Evolutionary conservation across 2,797 vertebrate species (phyloP), one percentile per base, ranked within the genome.

Genomic region (Chaetophractus vellerosus): DNA sequence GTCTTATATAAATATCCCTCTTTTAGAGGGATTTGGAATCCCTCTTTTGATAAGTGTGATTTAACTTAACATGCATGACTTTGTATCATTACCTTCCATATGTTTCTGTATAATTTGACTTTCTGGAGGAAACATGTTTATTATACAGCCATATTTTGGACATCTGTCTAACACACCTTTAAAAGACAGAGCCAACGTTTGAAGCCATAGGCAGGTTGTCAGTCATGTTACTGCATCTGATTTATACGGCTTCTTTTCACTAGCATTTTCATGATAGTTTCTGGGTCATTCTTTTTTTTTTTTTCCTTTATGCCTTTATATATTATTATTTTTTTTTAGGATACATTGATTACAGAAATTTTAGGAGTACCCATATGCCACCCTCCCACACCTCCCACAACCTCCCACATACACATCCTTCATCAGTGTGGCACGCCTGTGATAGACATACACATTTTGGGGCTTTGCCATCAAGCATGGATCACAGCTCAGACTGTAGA

Each of bases 61-160:
- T 28, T 91, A 57, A 91, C 24, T 76, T 89, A 82, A 63, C 36
- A 64, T 24, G 4, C 24, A 24, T 19, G n/a, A 45, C 36, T 96
- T 91, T 90, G 36, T 93, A 57, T 75, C 36, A 81, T 76, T 87
- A 91, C 78, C 63, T 91, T 92, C 18, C 38, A 89, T 76, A 76
- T 94, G 50, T 91, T 90, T 88, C 31, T 91, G 12, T 88, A 36
- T 92, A 72, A 69, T 78, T 83, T 85, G 41, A 78, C 45, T 88
- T 9, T 68, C 5, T 55, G 28, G 55, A 63, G n/a, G 45, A 15
- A 81, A 19, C 31, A 64, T 80, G 15, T 91, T 90, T 82, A 59
- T 93, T 66, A 11, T 84, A 28, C 10, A 82, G 38, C 33, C 14
- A 4, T 92, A 36, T 71, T 96, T 95, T 91, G 36, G 15, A 0